Evolutionary conservation across 1,140 invertebrate genomes (phyloP).

Genomic region (Ceratitis capitata): DNA sequence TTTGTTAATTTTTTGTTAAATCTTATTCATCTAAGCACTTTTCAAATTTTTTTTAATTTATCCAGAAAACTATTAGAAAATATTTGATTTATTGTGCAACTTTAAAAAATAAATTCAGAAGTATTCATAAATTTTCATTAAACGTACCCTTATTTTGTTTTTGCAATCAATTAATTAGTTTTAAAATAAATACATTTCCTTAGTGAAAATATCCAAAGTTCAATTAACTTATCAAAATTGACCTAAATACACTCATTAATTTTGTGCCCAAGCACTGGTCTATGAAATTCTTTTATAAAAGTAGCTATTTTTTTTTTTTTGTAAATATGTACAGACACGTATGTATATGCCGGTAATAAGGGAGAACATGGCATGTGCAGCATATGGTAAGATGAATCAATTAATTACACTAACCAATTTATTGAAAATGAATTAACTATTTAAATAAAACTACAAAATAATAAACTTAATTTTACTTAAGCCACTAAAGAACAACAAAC

Average conservation of each 20-base stretch:
- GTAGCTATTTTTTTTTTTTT: background rate
- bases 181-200: background rate
- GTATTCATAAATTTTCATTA: too few species aligned
- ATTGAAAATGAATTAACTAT: constrained; percentile 14
- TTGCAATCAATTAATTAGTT: background rate
- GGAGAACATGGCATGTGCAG: background rate
- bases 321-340: too few species aligned
- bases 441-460: constrained; percentile 7
- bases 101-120: too few species aligned
- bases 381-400: background rate
- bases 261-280: background rate
- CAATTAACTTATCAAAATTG: background rate
- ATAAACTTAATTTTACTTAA: background rate
- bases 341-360: too few species aligned
- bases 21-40: background rate
- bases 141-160: too few species aligned
- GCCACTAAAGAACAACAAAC: background rate
- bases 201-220: background rate
- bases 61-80: too few species aligned
- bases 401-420: constrained; percentile 28
- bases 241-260: background rate
- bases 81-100: too few species aligned
- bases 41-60: too few species aligned
- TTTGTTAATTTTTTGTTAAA: background rate
- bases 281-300: too few species aligned